Evolutionary conservation across 2,888 invertebrate species (phyloP).

Genomic region (Drosophila villosipedis): DNA sequence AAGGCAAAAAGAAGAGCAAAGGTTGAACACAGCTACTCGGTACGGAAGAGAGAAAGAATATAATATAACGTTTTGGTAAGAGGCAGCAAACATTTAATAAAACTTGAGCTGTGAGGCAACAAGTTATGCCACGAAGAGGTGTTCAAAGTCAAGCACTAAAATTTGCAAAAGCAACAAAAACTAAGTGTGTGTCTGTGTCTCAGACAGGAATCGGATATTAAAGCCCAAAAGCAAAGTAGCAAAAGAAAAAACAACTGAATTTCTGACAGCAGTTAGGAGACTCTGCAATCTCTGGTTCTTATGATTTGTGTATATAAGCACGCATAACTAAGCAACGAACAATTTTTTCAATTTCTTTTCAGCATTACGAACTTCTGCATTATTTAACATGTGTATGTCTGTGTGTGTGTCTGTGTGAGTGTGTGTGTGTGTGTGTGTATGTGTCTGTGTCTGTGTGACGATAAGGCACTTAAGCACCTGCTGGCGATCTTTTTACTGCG

Average conservation of each 20-base stretch:
- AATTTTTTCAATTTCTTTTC: slow-evolving; percentile 9
- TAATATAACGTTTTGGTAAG: neutral
- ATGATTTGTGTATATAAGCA: slow-evolving; percentile 42
- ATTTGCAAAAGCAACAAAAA: slow-evolving; percentile 28
- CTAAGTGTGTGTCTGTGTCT: slow-evolving; percentile 15
- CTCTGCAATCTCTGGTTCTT: slow-evolving; percentile 6
- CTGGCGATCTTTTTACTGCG: neutral
- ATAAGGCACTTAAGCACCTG: slow-evolving; percentile 59
- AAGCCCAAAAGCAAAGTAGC: slow-evolving; percentile 44
- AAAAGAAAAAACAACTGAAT: slow-evolving; percentile 42
- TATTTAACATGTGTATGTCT: neutral
- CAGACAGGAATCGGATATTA: slow-evolving; percentile 70
- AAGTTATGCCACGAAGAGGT: slow-evolving; percentile 44
- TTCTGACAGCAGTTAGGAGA: slow-evolving; percentile 34
- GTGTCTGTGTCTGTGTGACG: slow-evolving; percentile 21
- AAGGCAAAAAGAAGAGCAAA: slow-evolving; percentile 1
- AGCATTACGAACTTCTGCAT: neutral
- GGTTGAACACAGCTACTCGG: neutral
- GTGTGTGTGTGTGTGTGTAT: neutral
- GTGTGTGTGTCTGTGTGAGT: neutral
- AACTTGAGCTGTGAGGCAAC: slow-evolving; percentile 35
- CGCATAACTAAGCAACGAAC: slow-evolving; percentile 29
- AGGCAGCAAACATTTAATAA: slow-evolving; percentile 8
- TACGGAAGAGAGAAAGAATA: neutral
- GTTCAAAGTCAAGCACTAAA: slow-evolving; percentile 51